Evolutionary conservation across 2,113 vertebrate genomes (phyloP).

Genomic region (Stegastes partitus): DNA sequence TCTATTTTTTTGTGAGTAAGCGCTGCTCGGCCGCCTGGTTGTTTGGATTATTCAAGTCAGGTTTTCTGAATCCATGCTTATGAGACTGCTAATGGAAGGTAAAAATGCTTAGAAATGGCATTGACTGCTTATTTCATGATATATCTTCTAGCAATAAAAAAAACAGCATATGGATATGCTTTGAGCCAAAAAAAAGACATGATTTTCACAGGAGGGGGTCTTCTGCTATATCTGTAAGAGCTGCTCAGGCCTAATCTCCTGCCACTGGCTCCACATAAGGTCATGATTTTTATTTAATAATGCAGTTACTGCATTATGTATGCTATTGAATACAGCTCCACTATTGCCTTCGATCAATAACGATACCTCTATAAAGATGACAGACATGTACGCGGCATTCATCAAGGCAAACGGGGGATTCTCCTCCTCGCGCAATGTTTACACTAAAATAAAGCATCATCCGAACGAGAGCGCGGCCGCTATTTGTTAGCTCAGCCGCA

Average conservation of each 20-base stretch:
- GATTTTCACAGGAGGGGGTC: no score
- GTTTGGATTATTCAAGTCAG: no score
- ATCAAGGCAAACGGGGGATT: constrained; percentile 13
- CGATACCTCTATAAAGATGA: neutral
- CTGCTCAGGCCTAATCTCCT: neutral
- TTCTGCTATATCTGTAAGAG: neutral
- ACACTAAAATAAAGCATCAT: constrained; percentile 14
- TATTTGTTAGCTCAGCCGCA: constrained; percentile 56
- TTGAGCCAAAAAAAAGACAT: no score
- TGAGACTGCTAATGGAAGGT: no score
- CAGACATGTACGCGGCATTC: neutral
- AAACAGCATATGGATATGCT: no score
- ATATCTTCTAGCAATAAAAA: no score
- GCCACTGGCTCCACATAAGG: neutral
- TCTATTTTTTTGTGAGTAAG: no score
- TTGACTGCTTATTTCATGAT: no score
- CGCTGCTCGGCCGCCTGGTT: no score
- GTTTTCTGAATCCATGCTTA: no score
- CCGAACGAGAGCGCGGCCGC: constrained; percentile 22
- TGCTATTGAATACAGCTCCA: neutral
- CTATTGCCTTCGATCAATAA: neutral
- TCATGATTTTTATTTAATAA: neutral
- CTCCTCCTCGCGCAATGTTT: neutral
- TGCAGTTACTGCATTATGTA: neutral
- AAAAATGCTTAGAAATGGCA: no score